These are phyloP conservation scores for Musca vetustissima DNA, from an alignment of 1,140 invertebrate genomes.

Conservation along the genomic window DNA sequence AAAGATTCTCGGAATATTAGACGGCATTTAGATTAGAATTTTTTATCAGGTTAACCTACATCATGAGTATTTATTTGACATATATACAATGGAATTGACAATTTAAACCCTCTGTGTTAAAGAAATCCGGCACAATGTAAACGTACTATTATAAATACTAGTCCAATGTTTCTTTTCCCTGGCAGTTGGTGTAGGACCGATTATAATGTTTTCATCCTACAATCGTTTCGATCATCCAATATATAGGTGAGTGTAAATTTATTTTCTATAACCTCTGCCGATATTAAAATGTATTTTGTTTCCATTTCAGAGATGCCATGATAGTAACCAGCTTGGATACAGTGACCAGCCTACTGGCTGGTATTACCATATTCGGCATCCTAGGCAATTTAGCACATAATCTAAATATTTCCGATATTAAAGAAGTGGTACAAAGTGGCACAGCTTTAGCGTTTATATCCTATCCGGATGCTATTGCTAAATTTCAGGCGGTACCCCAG, in stretches of 20 bases:
- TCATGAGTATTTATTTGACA: too few species aligned
- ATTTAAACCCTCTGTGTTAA: too few species aligned
- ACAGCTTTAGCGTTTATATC: conserved; percentile 81
- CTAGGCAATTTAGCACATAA: conserved; percentile 70
- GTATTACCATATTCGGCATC: conserved; percentile 80
- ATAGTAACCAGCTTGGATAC: conserved; percentile 72
- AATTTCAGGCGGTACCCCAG: conserved; percentile 76
- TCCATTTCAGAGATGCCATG: conserved; percentile 65
- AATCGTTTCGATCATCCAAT: conserved; percentile 82
- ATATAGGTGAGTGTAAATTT: conserved; percentile 73
- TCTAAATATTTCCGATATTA: conserved; percentile 59
- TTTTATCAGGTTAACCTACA: too few species aligned
- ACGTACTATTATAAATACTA: too few species aligned
- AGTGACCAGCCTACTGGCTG: conserved; percentile 75
- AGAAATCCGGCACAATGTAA: too few species aligned
- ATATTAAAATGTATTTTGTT: neutral
- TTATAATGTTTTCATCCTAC: conserved; percentile 81
- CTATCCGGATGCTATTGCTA: conserved; percentile 86
- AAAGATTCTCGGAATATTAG: too few species aligned
- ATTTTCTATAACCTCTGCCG: neutral
- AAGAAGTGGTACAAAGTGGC: conserved; percentile 65
- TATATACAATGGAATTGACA: too few species aligned
- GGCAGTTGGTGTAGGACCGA: conserved; percentile 74
- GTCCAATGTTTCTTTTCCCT: conserved; percentile 82
- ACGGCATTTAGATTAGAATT: too few species aligned